Conservation (phyloP, 2,797 vertebrate genomes). For the Cynopterus sphinx region DNA sequence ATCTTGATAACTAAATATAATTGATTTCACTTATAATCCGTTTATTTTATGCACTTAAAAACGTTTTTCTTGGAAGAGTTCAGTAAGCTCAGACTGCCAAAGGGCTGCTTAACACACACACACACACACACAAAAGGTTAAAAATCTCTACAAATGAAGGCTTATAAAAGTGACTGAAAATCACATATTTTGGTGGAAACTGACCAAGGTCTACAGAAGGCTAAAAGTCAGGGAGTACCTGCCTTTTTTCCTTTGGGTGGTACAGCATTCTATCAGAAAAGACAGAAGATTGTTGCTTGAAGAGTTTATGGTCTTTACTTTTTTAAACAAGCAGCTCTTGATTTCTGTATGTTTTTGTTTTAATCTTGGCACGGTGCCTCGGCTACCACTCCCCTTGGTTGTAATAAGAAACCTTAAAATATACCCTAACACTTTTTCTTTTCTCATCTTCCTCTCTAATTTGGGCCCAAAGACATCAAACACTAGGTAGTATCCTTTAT, state of each 20-base stretch:
- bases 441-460: slow-evolving; percentile 31
- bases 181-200: neutral
- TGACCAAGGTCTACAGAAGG: neutral
- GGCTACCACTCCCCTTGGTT: neutral
- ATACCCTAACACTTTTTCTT: neutral
- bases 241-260: neutral
- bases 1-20: neutral
- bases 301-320: neutral
- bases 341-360: neutral
- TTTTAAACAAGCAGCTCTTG: neutral
- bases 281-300: neutral
- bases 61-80: neutral
- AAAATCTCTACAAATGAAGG: neutral
- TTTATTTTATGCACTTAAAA: slow-evolving; percentile 1
- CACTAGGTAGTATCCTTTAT: neutral
- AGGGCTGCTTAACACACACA: neutral
- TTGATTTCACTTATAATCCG: neutral
- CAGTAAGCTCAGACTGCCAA: neutral
- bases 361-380: neutral
- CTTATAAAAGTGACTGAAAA: neutral
- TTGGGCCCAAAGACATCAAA: slow-evolving; percentile 27
- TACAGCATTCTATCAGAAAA: neutral
- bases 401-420: slow-evolving; percentile 26
- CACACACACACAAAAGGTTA: neutral
- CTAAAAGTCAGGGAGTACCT: neutral